phyloP scores from a whole-genome alignment of 2,888 invertebrate genomes.

The Choreutis nemorana region DNA sequence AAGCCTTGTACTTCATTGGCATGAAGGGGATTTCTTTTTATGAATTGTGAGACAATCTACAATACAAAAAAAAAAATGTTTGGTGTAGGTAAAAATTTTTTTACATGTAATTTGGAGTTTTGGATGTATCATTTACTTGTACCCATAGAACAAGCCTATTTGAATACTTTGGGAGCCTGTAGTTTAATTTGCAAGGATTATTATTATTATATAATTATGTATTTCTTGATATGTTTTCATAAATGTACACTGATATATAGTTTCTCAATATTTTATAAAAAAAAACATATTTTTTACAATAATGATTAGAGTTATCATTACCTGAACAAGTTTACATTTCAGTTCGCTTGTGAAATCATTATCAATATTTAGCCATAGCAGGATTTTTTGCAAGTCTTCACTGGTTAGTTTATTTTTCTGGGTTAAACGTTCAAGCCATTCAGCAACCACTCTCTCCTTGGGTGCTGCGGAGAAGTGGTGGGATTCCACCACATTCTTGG shows the following conservation, averaged over 20 bases:
- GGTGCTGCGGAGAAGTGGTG: slow-evolving; percentile 51
- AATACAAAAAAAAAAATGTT: slow-evolving; percentile 12
- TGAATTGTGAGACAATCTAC: slow-evolving; percentile 42
- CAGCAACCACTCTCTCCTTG: slow-evolving; percentile 56
- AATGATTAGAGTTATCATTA: slow-evolving; percentile 19
- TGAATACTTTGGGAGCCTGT: too few species aligned
- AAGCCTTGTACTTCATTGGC: slow-evolving; percentile 26
- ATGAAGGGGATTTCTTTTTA: slow-evolving; percentile 30
- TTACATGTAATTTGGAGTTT: not conserved
- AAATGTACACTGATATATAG: too few species aligned
- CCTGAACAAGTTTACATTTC: slow-evolving; percentile 44
- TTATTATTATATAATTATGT: too few species aligned
- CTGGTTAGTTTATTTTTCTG: slow-evolving; percentile 26
- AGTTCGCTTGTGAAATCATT: slow-evolving; percentile 42
- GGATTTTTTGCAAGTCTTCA: slow-evolving; percentile 30
- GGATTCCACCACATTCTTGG: slow-evolving; percentile 56
- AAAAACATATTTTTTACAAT: not conserved
- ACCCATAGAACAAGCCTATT: too few species aligned
- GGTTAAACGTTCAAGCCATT: slow-evolving; percentile 47
- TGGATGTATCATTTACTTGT: not conserved
- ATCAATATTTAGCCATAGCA: slow-evolving; percentile 31
- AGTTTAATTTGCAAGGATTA: too few species aligned
- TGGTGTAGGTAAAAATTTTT: not conserved
- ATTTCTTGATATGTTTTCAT: too few species aligned
- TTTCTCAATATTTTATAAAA: too few species aligned